Percentiles rank a stretch among this genome's conserved stretches.
These are phyloP conservation scores for Astyanax mexicanus DNA, from an alignment of 2,797 vertebrate species.

Conservation along the genomic window DNA sequence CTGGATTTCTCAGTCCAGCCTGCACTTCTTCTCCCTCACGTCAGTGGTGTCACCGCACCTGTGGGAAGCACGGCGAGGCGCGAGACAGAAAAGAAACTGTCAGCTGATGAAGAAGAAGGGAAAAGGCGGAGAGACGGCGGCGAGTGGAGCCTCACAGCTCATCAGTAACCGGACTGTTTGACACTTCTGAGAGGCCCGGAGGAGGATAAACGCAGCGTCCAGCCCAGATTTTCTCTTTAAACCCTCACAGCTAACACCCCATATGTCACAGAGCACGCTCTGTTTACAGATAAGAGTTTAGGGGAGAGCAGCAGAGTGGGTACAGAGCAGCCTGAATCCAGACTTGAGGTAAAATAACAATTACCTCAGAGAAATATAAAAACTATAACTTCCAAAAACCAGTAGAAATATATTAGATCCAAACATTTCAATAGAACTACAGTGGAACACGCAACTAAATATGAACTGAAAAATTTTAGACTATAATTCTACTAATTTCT, in stretches of 20 bases:
- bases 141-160: constrained; percentile 68
- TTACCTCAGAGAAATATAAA: not conserved
- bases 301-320: not conserved
- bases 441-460: not conserved
- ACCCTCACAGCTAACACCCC: constrained; percentile 5
- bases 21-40: constrained; percentile 16
- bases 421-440: not conserved
- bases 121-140: not conserved
- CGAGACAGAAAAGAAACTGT: constrained; percentile 27
- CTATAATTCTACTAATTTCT: not conserved
- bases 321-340: not conserved
- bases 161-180: constrained; percentile 76
- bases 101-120: not conserved
- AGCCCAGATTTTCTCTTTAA: not conserved
- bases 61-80: constrained; percentile 27
- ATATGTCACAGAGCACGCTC: not conserved
- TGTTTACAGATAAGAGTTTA: constrained; percentile 5
- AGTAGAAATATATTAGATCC: too few species aligned
- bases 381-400: not conserved
- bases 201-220: constrained; percentile 26
- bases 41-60: constrained; percentile 14
- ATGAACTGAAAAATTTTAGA: not conserved
- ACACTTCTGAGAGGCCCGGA: constrained; percentile 48
- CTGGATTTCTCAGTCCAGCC: not conserved
- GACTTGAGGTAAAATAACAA: not conserved